These are phyloP conservation scores for Nephrotoma flavescens DNA, from an alignment of 2,888 invertebrate species.

Conservation along the genomic window DNA sequence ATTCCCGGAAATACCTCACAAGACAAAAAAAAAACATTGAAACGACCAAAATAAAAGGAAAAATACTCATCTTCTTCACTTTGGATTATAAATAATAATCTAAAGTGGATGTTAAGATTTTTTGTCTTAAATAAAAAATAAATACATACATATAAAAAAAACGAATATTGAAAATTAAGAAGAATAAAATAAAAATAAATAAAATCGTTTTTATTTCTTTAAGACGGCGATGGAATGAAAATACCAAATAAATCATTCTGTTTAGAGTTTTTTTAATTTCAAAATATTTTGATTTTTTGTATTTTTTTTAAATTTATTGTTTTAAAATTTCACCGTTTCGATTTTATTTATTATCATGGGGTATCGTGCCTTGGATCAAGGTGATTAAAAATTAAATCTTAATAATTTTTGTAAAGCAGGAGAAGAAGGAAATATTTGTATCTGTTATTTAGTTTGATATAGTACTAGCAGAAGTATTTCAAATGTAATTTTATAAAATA, in stretches of 20 bases:
- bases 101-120: neutral
- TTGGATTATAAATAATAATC: neutral
- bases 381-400: neutral
- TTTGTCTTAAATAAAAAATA: neutral
- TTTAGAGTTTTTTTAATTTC: neutral
- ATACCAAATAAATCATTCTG: neutral
- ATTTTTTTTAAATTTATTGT: neutral
- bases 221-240: neutral
- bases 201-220: neutral
- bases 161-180: neutral
- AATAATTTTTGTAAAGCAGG: neutral
- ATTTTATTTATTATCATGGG: neutral
- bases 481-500: neutral
- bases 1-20: constrained; percentile 19
- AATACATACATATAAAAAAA: neutral
- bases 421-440: neutral
- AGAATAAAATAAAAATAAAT: neutral
- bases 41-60: constrained; percentile 8
- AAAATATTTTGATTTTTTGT: neutral
- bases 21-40: constrained; percentile 7
- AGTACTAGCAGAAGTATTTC: neutral
- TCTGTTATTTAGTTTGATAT: neutral
- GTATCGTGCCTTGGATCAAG: neutral
- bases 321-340: neutral
- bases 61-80: constrained; percentile 6